These are phyloP conservation scores for Misgurnus anguillicaudatus DNA, from an alignment of 2,113 vertebrate genomes.

Conservation along the genomic window DNA sequence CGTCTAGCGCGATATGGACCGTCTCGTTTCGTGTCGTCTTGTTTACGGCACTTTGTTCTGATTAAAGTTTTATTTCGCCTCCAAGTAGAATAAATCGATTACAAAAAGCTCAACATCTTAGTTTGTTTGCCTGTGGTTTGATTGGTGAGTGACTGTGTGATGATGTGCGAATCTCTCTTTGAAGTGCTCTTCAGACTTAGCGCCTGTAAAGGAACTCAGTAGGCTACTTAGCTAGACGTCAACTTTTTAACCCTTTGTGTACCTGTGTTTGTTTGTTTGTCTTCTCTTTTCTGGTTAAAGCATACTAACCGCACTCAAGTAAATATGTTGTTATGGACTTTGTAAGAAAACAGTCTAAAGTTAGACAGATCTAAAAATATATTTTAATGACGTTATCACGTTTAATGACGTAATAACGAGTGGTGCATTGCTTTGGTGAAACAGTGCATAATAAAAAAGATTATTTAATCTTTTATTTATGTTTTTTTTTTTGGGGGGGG, in stretches of 20 bases:
- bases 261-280: background rate
- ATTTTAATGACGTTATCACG: too few relatives aligned
- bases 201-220: constrained; percentile 22
- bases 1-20: background rate
- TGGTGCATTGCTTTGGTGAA: too few relatives aligned
- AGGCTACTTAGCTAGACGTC: constrained; percentile 18
- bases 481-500: too few relatives aligned
- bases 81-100: background rate
- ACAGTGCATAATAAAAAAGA: too few relatives aligned
- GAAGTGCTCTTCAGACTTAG: constrained; percentile 44
- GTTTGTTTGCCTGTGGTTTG: constrained; percentile 19
- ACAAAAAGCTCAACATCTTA: constrained; percentile 5
- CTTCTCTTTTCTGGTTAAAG: background rate
- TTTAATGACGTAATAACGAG: too few relatives aligned
- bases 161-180: constrained; percentile 24
- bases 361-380: too few relatives aligned
- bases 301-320: background rate
- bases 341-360: too few relatives aligned
- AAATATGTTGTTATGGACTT: background rate
- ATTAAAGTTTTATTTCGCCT: constrained; percentile 4
- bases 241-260: constrained; percentile 25
- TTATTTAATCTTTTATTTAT: too few relatives aligned
- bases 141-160: constrained; percentile 18
- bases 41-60: constrained; percentile 16
- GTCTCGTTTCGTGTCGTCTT: background rate